Evolutionary conservation across 2,888 invertebrate species (phyloP).

Genomic region (Netelia fuscicornis): DNA sequence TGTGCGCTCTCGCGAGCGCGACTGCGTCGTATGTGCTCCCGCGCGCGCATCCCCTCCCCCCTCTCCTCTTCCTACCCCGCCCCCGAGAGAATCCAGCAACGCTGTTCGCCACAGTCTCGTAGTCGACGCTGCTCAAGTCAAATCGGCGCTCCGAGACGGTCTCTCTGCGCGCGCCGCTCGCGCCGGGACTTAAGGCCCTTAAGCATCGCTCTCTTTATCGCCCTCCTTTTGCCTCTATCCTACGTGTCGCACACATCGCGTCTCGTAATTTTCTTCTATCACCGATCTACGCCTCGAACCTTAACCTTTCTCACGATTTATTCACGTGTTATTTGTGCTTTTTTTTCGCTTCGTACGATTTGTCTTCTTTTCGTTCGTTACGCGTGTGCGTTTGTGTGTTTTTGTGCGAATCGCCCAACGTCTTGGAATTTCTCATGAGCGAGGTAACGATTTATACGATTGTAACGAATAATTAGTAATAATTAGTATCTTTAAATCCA

Average conservation of each 20-base stretch:
- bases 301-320: background rate
- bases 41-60: no score
- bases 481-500: background rate
- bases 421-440: constrained; percentile 46
- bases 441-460: constrained; percentile 38
- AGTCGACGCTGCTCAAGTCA: constrained; percentile 78
- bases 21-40: no score
- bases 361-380: background rate
- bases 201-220: background rate
- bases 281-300: background rate
- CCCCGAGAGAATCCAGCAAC: constrained; percentile 15
- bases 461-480: background rate
- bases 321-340: background rate
- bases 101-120: constrained; percentile 72
- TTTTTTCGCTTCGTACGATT: background rate
- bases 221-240: background rate
- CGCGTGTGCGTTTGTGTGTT: constrained; percentile 6
- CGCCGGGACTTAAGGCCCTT: background rate
- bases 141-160: constrained; percentile 68
- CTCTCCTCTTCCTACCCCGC: no score
- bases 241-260: background rate
- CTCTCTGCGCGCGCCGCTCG: constrained; percentile 15
- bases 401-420: constrained; percentile 8
- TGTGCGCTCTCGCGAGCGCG: constrained; percentile 17
- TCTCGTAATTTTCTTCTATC: background rate